Base-by-base conservation (phyloP, 1,140 invertebrate species). In the Anastatus disparis region DNA sequence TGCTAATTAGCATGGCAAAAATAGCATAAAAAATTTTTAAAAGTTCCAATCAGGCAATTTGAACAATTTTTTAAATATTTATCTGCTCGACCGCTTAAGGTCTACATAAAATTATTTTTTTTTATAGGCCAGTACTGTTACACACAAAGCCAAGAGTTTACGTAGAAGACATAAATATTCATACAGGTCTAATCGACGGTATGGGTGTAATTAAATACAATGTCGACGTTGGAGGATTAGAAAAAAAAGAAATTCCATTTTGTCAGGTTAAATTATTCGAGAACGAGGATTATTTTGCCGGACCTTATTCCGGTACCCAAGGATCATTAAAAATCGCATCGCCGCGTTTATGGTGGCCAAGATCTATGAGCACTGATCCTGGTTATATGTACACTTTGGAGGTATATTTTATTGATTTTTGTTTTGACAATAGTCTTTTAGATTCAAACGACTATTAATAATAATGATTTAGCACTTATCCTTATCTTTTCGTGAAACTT, bases 331-430 rank as follows among this genome's bases (percentile, higher is more conserved):
- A 89, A 72, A 86, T 97, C n/a, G 85, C 87, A 2, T 89, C 92
- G 74, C 92, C 91, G 0, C 91, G 91, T 59, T 88, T 97, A 7
- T 99, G 97, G 97, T 98, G 96, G 96, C 95, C 96, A 0, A 94
- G 93, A 83, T 88, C 95, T 9, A 97, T 97, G 95, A 86, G 91
- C 75, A 81, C 88, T 0, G 81, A 90, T 3, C 93, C 93, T 8
- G 96, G 93, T 15, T 97, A 97, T 77, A 82, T 94, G 24, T 96
- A 96, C 77, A 93, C 90, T 9, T 81, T 96, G 24, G 89, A 94
- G 88, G 93, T 95, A 46, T 53, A 12, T 24, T 20, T 29, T 4
- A 50, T 46, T 17, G 42, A n/a, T 10, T n/a, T n/a, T n/a, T n/a
- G n/a, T n/a, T n/a, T n/a, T n/a, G n/a, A n/a, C n/a, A n/a, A n/a